Conservation (phyloP, 2,113 vertebrate species). For the Cariama cristata region DNA sequence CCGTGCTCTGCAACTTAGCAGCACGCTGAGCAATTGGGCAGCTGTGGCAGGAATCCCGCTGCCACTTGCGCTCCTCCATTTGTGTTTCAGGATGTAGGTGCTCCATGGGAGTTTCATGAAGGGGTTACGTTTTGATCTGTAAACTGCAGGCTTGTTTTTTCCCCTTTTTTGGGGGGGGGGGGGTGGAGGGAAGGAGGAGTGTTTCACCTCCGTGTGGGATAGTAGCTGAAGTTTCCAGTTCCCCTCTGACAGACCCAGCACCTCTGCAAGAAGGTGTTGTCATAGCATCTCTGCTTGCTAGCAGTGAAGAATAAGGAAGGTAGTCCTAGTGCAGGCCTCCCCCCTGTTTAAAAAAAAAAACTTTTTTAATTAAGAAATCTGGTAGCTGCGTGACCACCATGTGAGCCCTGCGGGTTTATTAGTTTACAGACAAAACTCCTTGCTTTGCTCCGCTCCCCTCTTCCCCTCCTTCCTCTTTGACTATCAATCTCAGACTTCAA, state of each 20-base stretch:
- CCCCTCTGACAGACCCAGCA: background rate
- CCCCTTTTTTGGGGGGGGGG: background rate
- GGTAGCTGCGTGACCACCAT: accelerated
- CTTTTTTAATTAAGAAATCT: background rate
- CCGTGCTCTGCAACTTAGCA: background rate
- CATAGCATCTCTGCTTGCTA: background rate
- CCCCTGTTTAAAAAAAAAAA: no score
- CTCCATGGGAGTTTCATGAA: background rate
- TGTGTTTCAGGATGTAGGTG: background rate
- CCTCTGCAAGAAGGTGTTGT: background rate
- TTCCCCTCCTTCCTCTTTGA: background rate
- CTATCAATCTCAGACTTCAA: background rate
- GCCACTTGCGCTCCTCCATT: background rate
- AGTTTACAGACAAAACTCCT: background rate
- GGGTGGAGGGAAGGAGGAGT: background rate
- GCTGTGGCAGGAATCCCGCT: background rate
- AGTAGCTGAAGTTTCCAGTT: constrained; percentile 27
- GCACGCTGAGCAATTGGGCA: background rate
- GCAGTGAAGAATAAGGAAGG: background rate
- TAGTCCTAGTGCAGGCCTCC: background rate
- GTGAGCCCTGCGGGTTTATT: background rate
- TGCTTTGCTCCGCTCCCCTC: background rate
- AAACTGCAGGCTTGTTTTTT: background rate
- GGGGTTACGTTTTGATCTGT: background rate
- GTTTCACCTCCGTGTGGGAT: background rate